Evolutionary conservation across 2,113 vertebrate species (phyloP), one percentile per base, ranked within the genome.

Genomic region (Saimiri boliviensis): DNA sequence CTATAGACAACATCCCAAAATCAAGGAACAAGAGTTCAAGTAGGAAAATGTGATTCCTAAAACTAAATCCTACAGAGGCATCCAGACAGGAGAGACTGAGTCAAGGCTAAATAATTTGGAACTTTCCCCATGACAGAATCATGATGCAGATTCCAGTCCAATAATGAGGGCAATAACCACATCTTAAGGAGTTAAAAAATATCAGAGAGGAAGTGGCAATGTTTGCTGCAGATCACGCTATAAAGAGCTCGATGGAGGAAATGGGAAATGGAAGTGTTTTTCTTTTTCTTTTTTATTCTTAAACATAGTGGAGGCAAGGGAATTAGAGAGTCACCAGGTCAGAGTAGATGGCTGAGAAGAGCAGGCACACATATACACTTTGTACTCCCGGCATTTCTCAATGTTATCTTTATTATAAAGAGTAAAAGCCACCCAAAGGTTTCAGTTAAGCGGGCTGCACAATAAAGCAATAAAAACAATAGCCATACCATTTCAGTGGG

Each of bases 401-500:
- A 3, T 11, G 16, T 85, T 42, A 93, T 71, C 90, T 84, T 84
- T 79, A 83, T 86, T 23, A 91, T 23, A 66, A 95, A 95, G 85
- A 74, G 37, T 71, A 95, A 91, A 94, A 80, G 81, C 87, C 77
- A 80, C 80, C 82, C 63, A 60, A 91, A 94, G 89, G 16, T 71
- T 89, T 92, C 80, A 30, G 92, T 80, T 94, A 77, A 88, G 58
- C 77, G 52, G 86, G 45, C 25, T 42, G 71, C 37, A 89, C 45
- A 87, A 94, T 70, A 88, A 95, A 91, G 91, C 83, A 73, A 89
- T 93, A 73, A 91, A 96, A 92, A 92, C 13, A 82, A 94, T 8
- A 90, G 84, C 37, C 87, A 81, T 49, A 87, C 3, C 71, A 79
- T 63, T 71, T 88, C 47, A 14, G 10, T 30, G 77, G 30, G 68